phyloP scores from a whole-genome alignment of 2,113 vertebrate species.

The Lasiurus borealis region DNA sequence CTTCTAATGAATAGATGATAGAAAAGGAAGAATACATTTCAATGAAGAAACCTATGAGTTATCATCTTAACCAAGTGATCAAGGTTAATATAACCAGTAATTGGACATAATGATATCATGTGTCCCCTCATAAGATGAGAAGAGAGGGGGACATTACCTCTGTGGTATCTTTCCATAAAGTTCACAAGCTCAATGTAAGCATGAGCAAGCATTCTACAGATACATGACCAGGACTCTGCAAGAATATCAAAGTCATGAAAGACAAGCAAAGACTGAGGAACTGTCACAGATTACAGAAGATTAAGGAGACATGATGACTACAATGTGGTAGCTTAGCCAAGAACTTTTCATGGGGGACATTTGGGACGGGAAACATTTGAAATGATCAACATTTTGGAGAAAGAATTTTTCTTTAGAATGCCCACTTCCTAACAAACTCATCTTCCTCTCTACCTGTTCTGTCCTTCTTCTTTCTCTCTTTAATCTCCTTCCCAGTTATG shows the following conservation, averaged over 20 bases:
- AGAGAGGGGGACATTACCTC: background rate
- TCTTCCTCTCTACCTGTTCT: background rate
- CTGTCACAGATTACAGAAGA: background rate
- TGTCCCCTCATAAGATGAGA: background rate
- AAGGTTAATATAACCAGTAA: background rate
- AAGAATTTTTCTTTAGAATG: background rate
- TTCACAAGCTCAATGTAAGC: background rate
- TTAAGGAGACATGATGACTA: background rate
- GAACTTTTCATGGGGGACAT: background rate
- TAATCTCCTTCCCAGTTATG: background rate
- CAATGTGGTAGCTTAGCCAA: background rate
- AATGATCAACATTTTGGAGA: background rate
- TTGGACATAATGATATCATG: background rate
- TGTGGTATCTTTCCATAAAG: background rate
- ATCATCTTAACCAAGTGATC: background rate
- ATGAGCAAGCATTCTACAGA: background rate
- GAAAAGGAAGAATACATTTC: background rate
- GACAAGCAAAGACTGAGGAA: background rate
- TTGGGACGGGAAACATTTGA: background rate
- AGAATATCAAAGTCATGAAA: conserved; percentile 2
- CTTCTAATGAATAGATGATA: background rate
- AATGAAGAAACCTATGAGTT: background rate
- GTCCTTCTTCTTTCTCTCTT: background rate
- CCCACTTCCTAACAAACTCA: background rate
- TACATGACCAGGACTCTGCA: background rate